Evolutionary conservation across 2,113 vertebrate species (phyloP), one percentile per base, ranked within the genome.

Genomic region (Carassius carassius): DNA sequence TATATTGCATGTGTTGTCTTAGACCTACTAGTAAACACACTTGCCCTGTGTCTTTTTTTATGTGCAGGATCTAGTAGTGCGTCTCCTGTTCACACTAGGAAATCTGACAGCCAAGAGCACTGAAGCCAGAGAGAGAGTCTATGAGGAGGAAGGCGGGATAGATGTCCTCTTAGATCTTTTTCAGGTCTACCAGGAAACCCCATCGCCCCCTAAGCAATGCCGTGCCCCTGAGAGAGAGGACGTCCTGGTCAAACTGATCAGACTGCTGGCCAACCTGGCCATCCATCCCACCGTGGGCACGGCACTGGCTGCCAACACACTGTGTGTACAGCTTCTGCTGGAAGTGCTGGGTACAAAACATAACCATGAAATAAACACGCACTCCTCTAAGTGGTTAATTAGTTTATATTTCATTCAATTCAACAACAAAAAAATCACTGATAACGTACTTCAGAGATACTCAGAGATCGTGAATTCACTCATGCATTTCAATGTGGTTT

Each of bases 191-290:
- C 90, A 91, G 86, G 86, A 90, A 29, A 90, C 90, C 35, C 94
- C 93, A 49, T 32, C 87, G 82, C 82, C 76, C 2, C 16, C 89
- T 12, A 44, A 79, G 19, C 73, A 81, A 79, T 4, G 0, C 6
- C 37, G 3, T 3, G 73, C 2, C 13, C 86, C 60, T 17, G 74
- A 67, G 44, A 81, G 47, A 0, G 96, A 97, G 81, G 97, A 99
- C 2, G 92, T 99, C 85, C 93, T 99, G 81, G 95, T 99, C 88
- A 99, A 99, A 91, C 91, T 99, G 92, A 95, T 97, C 82, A 92
- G 97, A 16, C 93, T 99, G 87, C 89, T 99, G 62, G 97, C 97
- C 17, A 99, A 99, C 88, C 85, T 98, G 56, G 95, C 96, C 82
- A 92, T 98, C 90, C 96, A 97, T 85, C 95, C 95, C 0, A 79